Evolutionary conservation across 2,797 vertebrate genomes (phyloP), one percentile per base, ranked within the genome.

Genomic region (Gephyroberyx darwinii): DNA sequence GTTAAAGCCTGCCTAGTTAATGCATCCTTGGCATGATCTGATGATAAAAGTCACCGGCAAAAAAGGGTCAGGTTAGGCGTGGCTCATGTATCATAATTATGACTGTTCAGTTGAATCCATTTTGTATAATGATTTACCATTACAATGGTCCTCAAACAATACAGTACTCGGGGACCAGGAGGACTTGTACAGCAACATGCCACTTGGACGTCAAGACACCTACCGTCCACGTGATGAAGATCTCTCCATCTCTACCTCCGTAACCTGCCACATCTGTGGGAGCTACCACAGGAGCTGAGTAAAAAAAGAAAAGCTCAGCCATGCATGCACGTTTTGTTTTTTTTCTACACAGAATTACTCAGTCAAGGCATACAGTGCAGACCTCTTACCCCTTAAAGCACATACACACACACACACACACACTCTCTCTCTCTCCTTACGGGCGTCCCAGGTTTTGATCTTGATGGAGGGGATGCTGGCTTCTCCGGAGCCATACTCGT

Each of bases 221-320:
- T 91, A 98, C 98, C 78, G 91, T 94, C 98, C 98, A 99, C 0
- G 96, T 98, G 87, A 99, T 96, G 41, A 97, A 92, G 63, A 99
- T 92, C 81, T 99, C 98, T 13, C 96, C 93, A 69, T 96, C 95
- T 90, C 93, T 95, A 74, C 95, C 95, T 16, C 97, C 96, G 0
- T 96, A 97, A 52, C 98, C 98, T 50, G 94, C 91, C 1, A 99
- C 93, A 78, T 98, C 95, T 61, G 94, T 95, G 75, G 98, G 98
- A 72, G 96, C 92, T 79, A 98, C 93, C 31, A 95, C 96, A 56
- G 98, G 98, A 86, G 94, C 98, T 99, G 85, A 43, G 39, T 52
- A 22, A 19, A 51, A 33, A 69, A 22, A 60, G 39, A 35, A 22
- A n/a, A 22, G 22, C n/a, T 20, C 17, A 22, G 17, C 1, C 1